A percentile compares a stretch with the other conserved stretches of the same genome.
Evolutionary conservation across 1,140 invertebrate genomes (phyloP).

Genomic region (Drosophila triauraria): DNA sequence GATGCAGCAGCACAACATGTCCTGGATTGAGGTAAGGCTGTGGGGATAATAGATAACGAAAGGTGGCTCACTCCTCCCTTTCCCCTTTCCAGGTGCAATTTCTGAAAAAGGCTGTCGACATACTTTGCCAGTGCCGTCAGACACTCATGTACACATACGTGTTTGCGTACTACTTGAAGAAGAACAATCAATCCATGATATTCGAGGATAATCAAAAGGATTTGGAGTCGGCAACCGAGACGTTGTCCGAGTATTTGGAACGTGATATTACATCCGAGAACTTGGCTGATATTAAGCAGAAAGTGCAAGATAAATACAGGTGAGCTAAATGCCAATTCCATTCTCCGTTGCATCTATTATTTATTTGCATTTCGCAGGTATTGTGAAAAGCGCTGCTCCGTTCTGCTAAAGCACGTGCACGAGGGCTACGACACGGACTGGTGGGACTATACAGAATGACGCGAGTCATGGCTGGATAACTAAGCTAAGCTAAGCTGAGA

Average conservation of each 20-base stretch:
- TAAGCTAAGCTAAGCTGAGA: slow-evolving; percentile 54
- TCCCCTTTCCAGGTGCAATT: slow-evolving; percentile 92
- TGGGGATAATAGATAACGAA: background rate
- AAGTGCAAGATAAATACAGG: slow-evolving; percentile 99
- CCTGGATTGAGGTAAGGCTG: slow-evolving; percentile 97
- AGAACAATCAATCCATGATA: slow-evolving; percentile 99
- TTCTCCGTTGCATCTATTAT: background rate
- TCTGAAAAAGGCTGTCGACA: slow-evolving; percentile 98
- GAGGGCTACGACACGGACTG: slow-evolving; percentile 99
- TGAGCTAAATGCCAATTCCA: slow-evolving; percentile 81
- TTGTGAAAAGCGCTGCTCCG: slow-evolving; percentile 97
- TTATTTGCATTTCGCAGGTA: slow-evolving; percentile 88
- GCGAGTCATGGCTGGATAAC: slow-evolving; percentile 81
- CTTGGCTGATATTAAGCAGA: slow-evolving; percentile 98
- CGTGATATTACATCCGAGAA: slow-evolving; percentile 99
- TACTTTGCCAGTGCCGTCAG: slow-evolving; percentile 98
- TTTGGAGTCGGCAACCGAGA: slow-evolving; percentile 98
- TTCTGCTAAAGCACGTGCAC: slow-evolving; percentile 97
- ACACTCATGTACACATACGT: slow-evolving; percentile 99
- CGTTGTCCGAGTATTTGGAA: slow-evolving; percentile 98
- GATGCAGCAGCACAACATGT: slow-evolving; percentile 99
- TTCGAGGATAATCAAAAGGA: slow-evolving; percentile 99
- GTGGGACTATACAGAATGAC: slow-evolving; percentile 97
- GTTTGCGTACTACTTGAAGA: slow-evolving; percentile 98
- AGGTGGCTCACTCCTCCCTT: no score